Percentiles rank a stretch among this genome's conserved stretches.
Evolutionary conservation across 2,888 invertebrate species (phyloP).

Genomic region (Linnaemya vulpina): DNA sequence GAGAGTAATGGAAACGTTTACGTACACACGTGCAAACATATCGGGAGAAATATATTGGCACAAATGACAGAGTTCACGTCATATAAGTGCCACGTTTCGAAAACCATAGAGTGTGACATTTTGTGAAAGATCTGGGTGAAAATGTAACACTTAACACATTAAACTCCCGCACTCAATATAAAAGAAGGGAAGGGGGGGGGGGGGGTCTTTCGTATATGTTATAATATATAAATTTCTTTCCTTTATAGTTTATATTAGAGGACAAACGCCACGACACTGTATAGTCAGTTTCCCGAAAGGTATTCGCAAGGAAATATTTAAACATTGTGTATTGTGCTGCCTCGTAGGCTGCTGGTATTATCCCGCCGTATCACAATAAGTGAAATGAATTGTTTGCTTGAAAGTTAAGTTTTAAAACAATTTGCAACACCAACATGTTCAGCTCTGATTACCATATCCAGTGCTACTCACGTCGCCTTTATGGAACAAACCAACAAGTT

Average conservation of each 20-base stretch:
- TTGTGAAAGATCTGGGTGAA: constrained; percentile 42
- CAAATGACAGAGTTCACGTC: constrained; percentile 45
- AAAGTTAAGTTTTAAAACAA: no score
- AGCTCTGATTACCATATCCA: no score
- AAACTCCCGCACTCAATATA: background rate
- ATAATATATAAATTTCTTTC: background rate
- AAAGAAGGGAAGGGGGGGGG: background rate
- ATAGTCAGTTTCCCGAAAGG: no score
- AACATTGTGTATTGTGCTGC: no score
- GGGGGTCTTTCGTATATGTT: background rate
- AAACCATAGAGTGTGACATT: constrained; percentile 50
- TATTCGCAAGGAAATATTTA: no score
- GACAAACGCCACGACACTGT: no score
- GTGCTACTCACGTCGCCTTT: no score
- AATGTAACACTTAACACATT: constrained; percentile 23
- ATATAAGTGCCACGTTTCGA: constrained; percentile 36
- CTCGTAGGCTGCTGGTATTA: no score
- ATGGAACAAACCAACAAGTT: background rate
- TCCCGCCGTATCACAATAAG: no score
- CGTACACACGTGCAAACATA: background rate
- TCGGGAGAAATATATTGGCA: constrained; percentile 46
- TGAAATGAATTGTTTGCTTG: no score
- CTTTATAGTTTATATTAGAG: background rate
- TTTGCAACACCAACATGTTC: no score
- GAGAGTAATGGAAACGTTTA: constrained; percentile 5